Evolutionary conservation across 1,140 invertebrate genomes (phyloP).

Genomic region (Polyergus mexicanus): DNA sequence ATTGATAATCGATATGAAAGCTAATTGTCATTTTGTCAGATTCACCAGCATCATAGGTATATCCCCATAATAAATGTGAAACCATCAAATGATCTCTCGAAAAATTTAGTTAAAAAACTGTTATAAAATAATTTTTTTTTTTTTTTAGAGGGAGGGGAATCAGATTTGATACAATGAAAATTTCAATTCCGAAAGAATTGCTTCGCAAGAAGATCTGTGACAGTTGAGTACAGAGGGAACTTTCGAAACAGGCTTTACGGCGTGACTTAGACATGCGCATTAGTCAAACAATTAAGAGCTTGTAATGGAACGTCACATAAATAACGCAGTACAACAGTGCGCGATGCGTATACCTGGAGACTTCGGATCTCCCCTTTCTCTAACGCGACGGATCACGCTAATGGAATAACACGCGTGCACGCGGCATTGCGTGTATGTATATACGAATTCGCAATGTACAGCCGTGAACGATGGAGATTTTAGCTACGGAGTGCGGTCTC

Average conservation of each 20-base stretch:
- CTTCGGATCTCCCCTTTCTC: constrained; percentile 48
- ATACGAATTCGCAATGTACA: constrained; percentile 68
- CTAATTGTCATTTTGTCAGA: too few relatives aligned
- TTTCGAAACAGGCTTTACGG: constrained; percentile 9
- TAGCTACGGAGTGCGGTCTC: constrained; percentile 74
- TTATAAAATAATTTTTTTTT: not conserved
- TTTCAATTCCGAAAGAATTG: constrained; percentile 13
- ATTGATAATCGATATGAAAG: too few relatives aligned
- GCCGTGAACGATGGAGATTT: constrained; percentile 57
- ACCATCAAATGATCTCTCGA: too few relatives aligned
- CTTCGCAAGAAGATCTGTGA: not conserved
- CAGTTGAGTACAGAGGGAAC: not conserved
- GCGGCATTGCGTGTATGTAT: constrained; percentile 56
- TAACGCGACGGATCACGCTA: constrained; percentile 71
- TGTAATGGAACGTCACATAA: constrained; percentile 86
- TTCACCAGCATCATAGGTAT: too few relatives aligned
- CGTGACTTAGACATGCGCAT: constrained; percentile 78
- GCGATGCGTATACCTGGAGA: constrained; percentile 52
- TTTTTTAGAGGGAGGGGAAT: too few relatives aligned
- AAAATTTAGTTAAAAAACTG: too few relatives aligned
- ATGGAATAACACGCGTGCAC: constrained; percentile 70
- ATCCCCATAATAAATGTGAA: too few relatives aligned
- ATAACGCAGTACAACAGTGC: constrained; percentile 76
- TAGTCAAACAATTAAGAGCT: constrained; percentile 86
- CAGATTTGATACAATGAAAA: not conserved